These are phyloP conservation scores for Agrotis clavis DNA, from an alignment of 2,888 invertebrate genomes.

Conservation along the genomic window DNA sequence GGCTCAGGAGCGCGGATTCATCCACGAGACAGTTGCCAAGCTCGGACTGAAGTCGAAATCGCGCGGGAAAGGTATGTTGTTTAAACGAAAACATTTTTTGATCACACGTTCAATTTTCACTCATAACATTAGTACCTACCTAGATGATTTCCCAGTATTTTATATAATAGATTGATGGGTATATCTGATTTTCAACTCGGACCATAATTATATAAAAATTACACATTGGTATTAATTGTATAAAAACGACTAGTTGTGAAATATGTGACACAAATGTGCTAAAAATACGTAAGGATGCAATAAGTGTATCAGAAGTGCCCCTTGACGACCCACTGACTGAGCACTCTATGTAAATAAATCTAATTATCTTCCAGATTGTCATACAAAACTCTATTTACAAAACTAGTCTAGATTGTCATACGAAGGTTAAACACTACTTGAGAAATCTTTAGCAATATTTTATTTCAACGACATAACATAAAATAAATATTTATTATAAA, in stretches of 20 bases:
- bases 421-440: too few species aligned
- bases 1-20: slow-evolving; percentile 95
- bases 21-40: slow-evolving; percentile 93
- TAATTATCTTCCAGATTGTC: too few species aligned
- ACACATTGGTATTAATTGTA: slow-evolving; percentile 6
- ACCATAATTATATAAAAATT: neutral
- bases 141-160: too few species aligned
- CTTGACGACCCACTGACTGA: too few species aligned
- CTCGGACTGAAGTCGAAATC: slow-evolving; percentile 95
- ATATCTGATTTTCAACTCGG: too few species aligned
- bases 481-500: neutral
- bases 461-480: neutral
- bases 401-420: too few species aligned
- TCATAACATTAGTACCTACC: too few species aligned
- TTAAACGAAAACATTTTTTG: slow-evolving; percentile 36
- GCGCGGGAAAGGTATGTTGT: slow-evolving; percentile 93
- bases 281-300: neutral
- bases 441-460: too few species aligned
- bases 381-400: too few species aligned
- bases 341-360: too few species aligned
- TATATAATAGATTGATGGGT: neutral
- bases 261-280: neutral
- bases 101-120: neutral
- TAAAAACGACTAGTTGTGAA: slow-evolving; percentile 19
- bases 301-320: neutral